These are phyloP conservation scores for Drosophila nigrodunni DNA, from an alignment of 1,140 invertebrate genomes.

Conservation along the genomic window DNA sequence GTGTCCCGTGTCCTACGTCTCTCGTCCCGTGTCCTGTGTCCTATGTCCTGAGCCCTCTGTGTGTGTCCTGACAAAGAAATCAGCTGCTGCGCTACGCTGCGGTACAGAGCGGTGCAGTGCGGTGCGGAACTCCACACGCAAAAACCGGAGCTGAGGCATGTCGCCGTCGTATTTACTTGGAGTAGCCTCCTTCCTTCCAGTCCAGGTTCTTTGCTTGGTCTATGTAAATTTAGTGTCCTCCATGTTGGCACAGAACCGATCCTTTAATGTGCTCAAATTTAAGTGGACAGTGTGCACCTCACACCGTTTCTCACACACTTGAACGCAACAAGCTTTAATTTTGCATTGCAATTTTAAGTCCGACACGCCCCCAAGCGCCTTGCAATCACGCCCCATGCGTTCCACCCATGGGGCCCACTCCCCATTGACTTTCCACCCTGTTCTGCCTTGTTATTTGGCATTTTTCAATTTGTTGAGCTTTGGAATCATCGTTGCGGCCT, in stretches of 20 bases:
- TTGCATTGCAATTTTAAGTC: constrained; percentile 38
- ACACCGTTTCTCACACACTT: constrained; percentile 12
- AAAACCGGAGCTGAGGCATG: constrained; percentile 69
- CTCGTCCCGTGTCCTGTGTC: not conserved
- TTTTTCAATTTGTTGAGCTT: constrained; percentile 60
- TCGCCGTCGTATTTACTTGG: constrained; percentile 73
- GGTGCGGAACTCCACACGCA: constrained; percentile 64
- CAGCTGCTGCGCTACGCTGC: constrained; percentile 63
- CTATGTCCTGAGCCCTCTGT: constrained; percentile 39
- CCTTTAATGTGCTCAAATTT: constrained; percentile 72
- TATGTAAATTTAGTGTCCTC: constrained; percentile 47
- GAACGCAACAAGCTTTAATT: constrained; percentile 54
- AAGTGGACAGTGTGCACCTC: constrained; percentile 57
- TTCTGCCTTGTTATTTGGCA: constrained; percentile 57
- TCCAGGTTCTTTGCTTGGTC: not conserved
- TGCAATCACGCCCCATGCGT: constrained; percentile 34
- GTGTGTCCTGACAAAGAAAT: constrained; percentile 68
- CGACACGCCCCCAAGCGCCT: constrained; percentile 29
- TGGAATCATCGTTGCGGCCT: constrained; percentile 13
- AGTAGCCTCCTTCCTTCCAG: constrained; percentile 36
- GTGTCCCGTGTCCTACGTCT: constrained; percentile 15
- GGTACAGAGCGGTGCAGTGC: constrained; percentile 30
- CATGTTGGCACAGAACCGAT: not conserved
- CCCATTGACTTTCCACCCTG: constrained; percentile 2
- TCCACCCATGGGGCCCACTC: not conserved